Evolutionary conservation across 2,797 vertebrate species (phyloP).

Genomic region (Spinus olivaceus): DNA sequence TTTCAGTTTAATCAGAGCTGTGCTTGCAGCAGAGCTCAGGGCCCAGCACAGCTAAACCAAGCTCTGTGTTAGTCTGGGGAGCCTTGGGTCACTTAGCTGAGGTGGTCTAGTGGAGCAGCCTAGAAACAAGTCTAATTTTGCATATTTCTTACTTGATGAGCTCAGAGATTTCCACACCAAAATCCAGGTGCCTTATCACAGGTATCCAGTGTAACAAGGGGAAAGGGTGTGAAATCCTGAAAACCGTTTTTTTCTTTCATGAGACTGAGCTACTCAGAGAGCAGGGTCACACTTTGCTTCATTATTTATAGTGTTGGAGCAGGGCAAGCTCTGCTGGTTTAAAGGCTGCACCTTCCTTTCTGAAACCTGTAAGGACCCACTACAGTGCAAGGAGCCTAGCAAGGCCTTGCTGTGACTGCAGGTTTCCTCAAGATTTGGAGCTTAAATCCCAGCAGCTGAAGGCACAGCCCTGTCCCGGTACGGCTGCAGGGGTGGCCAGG

Average conservation of each 20-base stretch:
- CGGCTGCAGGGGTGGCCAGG: fast-evolving
- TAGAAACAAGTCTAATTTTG: background rate
- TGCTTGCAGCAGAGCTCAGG: background rate
- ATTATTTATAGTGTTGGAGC: background rate
- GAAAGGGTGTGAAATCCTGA: background rate
- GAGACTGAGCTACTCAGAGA: background rate
- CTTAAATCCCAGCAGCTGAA: background rate
- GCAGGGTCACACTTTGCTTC: background rate
- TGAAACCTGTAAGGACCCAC: fast-evolving
- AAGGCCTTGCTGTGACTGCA: background rate
- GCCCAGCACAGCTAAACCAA: background rate
- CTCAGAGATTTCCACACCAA: background rate
- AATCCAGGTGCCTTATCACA: background rate
- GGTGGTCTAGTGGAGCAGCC: background rate
- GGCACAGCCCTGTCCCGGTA: fast-evolving
- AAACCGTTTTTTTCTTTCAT: background rate
- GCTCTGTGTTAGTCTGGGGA: background rate
- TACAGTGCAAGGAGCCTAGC: background rate
- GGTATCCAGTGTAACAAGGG: background rate
- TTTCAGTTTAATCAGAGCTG: background rate
- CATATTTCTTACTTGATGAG: background rate
- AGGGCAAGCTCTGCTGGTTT: background rate
- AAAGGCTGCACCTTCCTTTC: background rate
- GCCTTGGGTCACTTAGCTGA: fast-evolving
- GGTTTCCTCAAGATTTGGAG: background rate